Base-by-base conservation (phyloP, 2,888 invertebrate species). In the Quadroppia sp. region DNA sequence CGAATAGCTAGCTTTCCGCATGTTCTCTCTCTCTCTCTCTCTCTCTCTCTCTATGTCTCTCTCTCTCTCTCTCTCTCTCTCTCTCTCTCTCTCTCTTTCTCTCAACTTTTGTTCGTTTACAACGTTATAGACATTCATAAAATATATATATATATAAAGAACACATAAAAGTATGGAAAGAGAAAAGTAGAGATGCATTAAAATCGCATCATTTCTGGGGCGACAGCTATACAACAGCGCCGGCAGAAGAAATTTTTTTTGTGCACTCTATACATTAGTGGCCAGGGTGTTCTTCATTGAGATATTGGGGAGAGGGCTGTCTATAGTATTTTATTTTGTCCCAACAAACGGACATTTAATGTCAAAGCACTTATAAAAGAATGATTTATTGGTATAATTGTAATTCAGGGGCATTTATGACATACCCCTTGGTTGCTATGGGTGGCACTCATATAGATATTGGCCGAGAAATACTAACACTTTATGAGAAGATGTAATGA, bases 181-280 rank as follows among this genome's bases (percentile, higher is more conserved):
- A 50, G 50, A 50, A 50, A 50, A 53, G 53, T 23, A 53, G 45
- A 45, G 23, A 53, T 53, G 53, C 53, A 53, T 53, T 53, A 53
- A 53, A 53, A 53, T 53, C 53, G 53, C 53, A 53, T 53, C 53
- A 53, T 53, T 53, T 28, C 53, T 53, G 28, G 53, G 2, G 23
- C 53, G 53, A 53, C 53, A 53, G 53, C 53, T 25, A 53, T 23
- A 28, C 23, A 23, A 9, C n/a, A 20, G 53, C 45, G 11, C 45
- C 45, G 45, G 45, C 15, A 45, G 45, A 17, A 17, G 17, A 45
- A 45, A 45, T 45, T 45, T 45, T 45, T 45, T 45, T 45, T 45
- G 15, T 13, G 45, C 11, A 45, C 45, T 45, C 6, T 45, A 45
- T 45, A 45, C 36, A 36, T 7, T 36, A 7, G 36, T 36, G 36